phyloP scores from a whole-genome alignment of 2,113 vertebrate genomes.

The Theristicus caerulescens region DNA sequence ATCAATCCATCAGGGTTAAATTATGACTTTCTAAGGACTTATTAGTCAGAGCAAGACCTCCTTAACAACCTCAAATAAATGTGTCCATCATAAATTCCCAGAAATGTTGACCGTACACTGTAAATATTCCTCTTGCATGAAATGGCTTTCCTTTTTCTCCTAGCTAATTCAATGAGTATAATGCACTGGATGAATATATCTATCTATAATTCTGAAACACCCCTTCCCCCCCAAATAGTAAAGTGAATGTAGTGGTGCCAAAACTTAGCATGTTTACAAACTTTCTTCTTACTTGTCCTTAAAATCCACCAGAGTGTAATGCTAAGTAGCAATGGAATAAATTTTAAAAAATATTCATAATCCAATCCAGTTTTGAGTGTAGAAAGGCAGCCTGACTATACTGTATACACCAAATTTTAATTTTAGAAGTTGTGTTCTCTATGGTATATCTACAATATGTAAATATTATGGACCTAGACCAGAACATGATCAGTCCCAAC shows the following conservation, averaged over 20 bases:
- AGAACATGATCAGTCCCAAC: neutral
- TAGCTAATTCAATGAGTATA: neutral
- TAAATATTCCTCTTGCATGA: conserved; percentile 13
- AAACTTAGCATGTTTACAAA: neutral
- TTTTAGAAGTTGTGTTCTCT: neutral
- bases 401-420: neutral
- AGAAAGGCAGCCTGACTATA: neutral
- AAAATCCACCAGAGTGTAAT: neutral
- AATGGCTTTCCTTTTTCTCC: neutral
- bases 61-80: conserved; percentile 43
- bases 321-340: neutral
- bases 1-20: conserved; percentile 47
- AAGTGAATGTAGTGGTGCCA: neutral
- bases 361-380: neutral
- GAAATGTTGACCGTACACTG: conserved; percentile 23
- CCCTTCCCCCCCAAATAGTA: too few relatives aligned
- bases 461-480: neutral
- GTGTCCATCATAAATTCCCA: conserved; percentile 54
- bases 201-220: neutral
- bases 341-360: neutral
- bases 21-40: conserved; percentile 41
- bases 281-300: neutral
- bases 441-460: fast-evolving
- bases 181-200: neutral
- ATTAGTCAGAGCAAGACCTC: conserved; percentile 40